Evolutionary conservation across 2,888 invertebrate species (phyloP).

Genomic region (Willowsia nigromaculata): DNA sequence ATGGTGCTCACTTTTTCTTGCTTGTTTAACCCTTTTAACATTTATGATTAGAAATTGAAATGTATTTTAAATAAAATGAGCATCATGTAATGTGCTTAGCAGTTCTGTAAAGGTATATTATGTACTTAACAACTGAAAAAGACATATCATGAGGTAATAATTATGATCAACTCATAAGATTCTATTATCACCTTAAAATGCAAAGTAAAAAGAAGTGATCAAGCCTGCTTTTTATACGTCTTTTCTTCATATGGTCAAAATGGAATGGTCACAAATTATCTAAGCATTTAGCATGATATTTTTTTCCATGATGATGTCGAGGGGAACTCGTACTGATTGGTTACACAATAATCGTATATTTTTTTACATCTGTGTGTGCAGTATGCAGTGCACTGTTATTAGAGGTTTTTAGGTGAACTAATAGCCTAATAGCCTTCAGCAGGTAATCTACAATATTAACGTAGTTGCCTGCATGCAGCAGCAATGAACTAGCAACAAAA

Average conservation of each 20-base stretch:
- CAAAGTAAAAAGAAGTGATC: neutral
- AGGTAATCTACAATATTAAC: neutral
- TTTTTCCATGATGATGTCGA: neutral
- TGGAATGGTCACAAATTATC: neutral
- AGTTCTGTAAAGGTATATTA: neutral
- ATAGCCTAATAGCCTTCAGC: neutral
- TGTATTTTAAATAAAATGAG: neutral
- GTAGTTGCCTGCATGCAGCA: neutral
- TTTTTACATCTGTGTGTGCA: neutral
- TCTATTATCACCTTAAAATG: neutral
- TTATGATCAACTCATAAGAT: neutral
- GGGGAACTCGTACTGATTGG: neutral
- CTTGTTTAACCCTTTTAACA: neutral
- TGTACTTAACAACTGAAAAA: neutral
- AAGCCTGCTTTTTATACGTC: neutral
- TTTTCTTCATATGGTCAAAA: slow-evolving; percentile 2
- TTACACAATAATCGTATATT: neutral
- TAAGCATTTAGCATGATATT: neutral
- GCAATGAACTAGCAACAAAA: neutral
- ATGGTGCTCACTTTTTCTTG: neutral
- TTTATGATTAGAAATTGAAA: neutral
- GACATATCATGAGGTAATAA: neutral
- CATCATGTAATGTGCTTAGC: neutral
- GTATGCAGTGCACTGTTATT: neutral
- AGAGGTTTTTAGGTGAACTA: neutral